Evolutionary conservation across 2,113 vertebrate species (phyloP).

Genomic region (Podiceps cristatus): DNA sequence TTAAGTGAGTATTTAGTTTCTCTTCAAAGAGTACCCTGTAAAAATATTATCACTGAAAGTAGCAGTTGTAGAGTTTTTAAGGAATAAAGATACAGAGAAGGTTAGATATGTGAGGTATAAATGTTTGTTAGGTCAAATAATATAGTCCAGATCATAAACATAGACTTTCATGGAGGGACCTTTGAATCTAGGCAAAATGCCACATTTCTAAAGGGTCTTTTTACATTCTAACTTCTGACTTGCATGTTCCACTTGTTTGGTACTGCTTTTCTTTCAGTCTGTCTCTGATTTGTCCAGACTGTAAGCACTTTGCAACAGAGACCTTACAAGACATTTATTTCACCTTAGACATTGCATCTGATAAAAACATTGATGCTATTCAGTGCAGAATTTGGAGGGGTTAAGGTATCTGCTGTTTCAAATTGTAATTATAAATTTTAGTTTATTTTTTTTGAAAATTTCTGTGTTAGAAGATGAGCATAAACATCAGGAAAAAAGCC

Average conservation of each 20-base stretch:
- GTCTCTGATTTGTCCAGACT: background rate
- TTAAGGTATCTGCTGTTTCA: background rate
- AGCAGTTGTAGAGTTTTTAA: background rate
- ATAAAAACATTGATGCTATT: background rate
- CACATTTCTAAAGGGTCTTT: constrained; percentile 5
- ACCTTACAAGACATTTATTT: background rate
- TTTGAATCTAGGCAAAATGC: constrained; percentile 48
- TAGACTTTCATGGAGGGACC: constrained; percentile 17
- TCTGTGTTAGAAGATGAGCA: background rate
- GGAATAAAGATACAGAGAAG: background rate
- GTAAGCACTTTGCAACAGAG: background rate
- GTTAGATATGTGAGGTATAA: background rate
- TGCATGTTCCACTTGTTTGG: background rate
- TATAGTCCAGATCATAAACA: constrained; percentile 32
- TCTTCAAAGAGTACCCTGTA: background rate
- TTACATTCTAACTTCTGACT: constrained; percentile 1
- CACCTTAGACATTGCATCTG: background rate
- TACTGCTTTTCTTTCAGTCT: background rate
- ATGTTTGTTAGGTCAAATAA: constrained; percentile 38
- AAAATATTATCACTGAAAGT: background rate
- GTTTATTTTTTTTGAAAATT: background rate
- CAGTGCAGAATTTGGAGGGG: background rate
- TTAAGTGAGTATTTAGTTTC: background rate
- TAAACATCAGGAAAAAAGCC: background rate
- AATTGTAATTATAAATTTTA: background rate